phyloP scores from a whole-genome alignment of 2,113 vertebrate genomes.

The Festucalex cinctus region DNA sequence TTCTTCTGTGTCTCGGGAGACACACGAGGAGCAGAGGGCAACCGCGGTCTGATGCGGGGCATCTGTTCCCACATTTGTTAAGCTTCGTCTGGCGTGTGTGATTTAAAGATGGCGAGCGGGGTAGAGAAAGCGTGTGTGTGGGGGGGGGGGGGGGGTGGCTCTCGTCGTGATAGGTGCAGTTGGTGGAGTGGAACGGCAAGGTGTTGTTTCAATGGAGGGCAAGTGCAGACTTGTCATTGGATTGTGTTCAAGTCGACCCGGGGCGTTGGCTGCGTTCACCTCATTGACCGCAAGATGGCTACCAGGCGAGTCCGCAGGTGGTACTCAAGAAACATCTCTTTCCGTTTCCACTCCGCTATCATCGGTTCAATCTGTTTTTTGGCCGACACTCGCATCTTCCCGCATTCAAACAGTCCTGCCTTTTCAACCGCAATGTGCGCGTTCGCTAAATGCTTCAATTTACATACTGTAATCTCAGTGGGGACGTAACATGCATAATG shows the following conservation, averaged over 20 bases:
- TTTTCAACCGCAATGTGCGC: constrained; percentile 20
- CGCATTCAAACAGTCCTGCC: constrained; percentile 16
- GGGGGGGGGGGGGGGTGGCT: no score
- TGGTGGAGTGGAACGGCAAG: constrained; percentile 62
- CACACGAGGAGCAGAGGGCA: constrained; percentile 61
- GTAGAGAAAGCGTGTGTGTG: constrained; percentile 14
- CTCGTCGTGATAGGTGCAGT: constrained; percentile 51
- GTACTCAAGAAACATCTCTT: constrained; percentile 44
- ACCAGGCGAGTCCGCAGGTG: constrained; percentile 61
- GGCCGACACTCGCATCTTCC: background rate
- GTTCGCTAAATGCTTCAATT: constrained; percentile 25
- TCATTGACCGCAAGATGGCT: constrained; percentile 69
- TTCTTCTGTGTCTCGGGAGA: constrained; percentile 59
- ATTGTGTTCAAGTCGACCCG: constrained; percentile 65
- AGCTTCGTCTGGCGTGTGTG: constrained; percentile 30
- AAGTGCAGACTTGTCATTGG: constrained; percentile 66
- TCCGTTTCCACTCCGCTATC: constrained; percentile 23
- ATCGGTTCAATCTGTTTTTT: background rate
- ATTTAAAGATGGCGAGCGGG: constrained; percentile 19
- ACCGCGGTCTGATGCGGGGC: constrained; percentile 68
- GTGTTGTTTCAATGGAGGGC: constrained; percentile 64
- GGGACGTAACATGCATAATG: constrained; percentile 66
- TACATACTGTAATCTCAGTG: constrained; percentile 49
- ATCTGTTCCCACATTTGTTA: constrained; percentile 73
- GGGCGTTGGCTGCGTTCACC: constrained; percentile 56